Conservation (phyloP, 2,888 invertebrate species). For the Papilio demoleus region DNA sequence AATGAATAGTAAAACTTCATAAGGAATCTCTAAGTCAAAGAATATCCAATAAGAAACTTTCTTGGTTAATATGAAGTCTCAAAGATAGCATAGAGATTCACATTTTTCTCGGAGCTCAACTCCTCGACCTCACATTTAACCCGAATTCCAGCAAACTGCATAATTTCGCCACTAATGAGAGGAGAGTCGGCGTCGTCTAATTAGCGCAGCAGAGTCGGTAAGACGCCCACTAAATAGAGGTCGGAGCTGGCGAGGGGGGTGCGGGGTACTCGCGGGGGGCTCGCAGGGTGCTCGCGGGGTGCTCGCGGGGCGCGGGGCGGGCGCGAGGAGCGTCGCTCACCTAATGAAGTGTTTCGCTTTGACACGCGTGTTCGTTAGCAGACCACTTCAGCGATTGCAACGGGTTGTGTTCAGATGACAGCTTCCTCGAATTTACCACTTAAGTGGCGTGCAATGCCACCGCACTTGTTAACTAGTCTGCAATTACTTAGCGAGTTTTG, state of each 20-base stretch:
- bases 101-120: slow-evolving; percentile 62
- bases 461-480: slow-evolving; percentile 71
- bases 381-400: slow-evolving; percentile 75
- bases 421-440: slow-evolving; percentile 80
- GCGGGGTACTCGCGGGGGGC: slow-evolving; percentile 48
- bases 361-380: slow-evolving; percentile 83
- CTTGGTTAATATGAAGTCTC: slow-evolving; percentile 43
- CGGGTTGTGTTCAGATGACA: slow-evolving; percentile 78
- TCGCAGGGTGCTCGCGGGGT: slow-evolving; percentile 50
- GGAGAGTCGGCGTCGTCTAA: slow-evolving; percentile 78
- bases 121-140: slow-evolving; percentile 76
- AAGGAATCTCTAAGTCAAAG: slow-evolving; percentile 11
- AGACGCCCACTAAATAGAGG: slow-evolving; percentile 77
- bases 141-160: slow-evolving; percentile 79
- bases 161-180: slow-evolving; percentile 82
- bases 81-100: slow-evolving; percentile 52
- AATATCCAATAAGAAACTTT: slow-evolving; percentile 33
- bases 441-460: slow-evolving; percentile 75
- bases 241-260: slow-evolving; percentile 50
- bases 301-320: slow-evolving; percentile 47
- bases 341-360: slow-evolving; percentile 83
- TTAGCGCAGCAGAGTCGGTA: slow-evolving; percentile 76
- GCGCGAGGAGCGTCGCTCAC: slow-evolving; percentile 70
- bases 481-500: slow-evolving; percentile 58
- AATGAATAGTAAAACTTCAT: not conserved